Evolutionary conservation across 2,888 invertebrate genomes (phyloP).

Genomic region (Dryococelus australis): DNA sequence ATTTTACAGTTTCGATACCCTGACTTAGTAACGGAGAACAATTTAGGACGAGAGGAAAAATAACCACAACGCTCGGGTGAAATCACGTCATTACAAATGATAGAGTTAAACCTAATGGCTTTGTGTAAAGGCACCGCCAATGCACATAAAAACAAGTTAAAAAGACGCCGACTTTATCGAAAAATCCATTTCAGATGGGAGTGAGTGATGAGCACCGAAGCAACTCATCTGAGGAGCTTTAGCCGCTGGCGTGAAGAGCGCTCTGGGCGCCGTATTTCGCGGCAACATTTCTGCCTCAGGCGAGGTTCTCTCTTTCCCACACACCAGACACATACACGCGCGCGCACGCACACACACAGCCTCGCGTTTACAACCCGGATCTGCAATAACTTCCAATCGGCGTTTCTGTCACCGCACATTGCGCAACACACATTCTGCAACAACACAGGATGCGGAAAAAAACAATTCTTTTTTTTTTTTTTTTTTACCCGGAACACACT

Average conservation of each 20-base stretch:
- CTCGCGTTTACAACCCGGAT: background rate
- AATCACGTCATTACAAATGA: slow-evolving; percentile 26
- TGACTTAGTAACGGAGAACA: slow-evolving; percentile 4
- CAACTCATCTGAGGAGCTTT: slow-evolving; percentile 9
- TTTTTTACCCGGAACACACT: too few relatives aligned
- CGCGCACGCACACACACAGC: too few relatives aligned
- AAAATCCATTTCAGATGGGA: slow-evolving; percentile 26
- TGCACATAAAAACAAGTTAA: slow-evolving; percentile 22
- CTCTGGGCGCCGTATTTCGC: background rate
- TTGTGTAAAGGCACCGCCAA: slow-evolving; percentile 25
- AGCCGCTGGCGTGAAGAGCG: background rate
- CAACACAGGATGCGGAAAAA: too few relatives aligned
- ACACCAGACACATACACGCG: too few relatives aligned
- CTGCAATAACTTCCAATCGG: background rate
- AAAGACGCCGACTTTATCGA: slow-evolving; percentile 29
- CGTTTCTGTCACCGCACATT: background rate
- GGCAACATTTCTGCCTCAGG: background rate
- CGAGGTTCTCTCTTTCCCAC: too few relatives aligned
- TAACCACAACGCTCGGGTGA: background rate
- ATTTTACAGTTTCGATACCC: background rate
- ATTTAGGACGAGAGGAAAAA: background rate
- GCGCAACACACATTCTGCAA: background rate
- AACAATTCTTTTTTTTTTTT: too few relatives aligned
- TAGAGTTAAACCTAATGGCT: slow-evolving; percentile 28
- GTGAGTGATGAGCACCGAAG: slow-evolving; percentile 19